phyloP scores from a whole-genome alignment of 2,113 vertebrate genomes.

The Dicerorhinus sumatrensis region DNA sequence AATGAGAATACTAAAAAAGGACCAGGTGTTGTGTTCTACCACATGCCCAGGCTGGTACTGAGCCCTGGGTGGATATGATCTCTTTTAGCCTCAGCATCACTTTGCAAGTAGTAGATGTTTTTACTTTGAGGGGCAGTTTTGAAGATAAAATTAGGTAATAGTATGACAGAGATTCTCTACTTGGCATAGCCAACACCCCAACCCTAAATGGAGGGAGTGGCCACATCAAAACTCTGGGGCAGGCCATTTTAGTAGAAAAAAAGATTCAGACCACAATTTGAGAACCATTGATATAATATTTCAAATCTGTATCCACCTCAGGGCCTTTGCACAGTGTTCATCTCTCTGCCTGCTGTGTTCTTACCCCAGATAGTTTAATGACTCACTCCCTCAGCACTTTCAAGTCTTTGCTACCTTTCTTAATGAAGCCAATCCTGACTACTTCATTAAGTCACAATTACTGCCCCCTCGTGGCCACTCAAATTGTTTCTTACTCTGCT shows the following conservation, averaged over 20 bases:
- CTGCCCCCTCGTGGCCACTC: background rate
- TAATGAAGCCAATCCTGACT: background rate
- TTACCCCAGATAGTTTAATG: background rate
- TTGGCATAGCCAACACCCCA: background rate
- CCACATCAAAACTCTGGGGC: background rate
- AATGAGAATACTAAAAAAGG: background rate
- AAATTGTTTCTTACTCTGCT: background rate
- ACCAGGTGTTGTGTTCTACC: background rate
- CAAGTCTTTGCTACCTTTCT: background rate
- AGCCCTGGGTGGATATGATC: background rate
- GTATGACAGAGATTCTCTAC: background rate
- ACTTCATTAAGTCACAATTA: background rate
- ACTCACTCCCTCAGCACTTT: background rate
- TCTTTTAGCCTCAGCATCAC: background rate
- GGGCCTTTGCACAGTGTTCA: background rate
- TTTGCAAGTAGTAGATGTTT: background rate
- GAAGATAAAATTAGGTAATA: background rate
- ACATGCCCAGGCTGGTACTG: background rate
- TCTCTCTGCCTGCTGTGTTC: background rate
- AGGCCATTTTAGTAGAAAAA: background rate
- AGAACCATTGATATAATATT: background rate
- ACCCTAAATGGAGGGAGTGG: too few species aligned
- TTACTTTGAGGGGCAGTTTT: background rate
- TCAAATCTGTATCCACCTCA: background rate
- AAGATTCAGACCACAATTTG: background rate